Base-by-base conservation (phyloP, 2,888 invertebrate species). In the Drosophila pseudotalamancana region DNA sequence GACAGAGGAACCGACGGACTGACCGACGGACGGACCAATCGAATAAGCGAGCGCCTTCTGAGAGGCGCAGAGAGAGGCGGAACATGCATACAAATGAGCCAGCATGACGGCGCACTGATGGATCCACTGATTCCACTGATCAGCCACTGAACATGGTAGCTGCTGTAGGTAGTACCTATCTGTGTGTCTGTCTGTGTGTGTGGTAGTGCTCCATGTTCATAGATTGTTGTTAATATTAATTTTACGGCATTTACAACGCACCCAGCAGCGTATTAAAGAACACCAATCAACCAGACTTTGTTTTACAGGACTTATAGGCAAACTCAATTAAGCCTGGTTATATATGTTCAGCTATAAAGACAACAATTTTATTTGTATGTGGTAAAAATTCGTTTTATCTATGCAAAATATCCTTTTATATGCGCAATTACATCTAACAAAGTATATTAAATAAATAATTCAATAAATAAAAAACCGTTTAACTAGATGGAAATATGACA, bases 41-140 rank as follows among this genome's bases (percentile, higher is more conserved):
- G 37, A 21, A 19, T 14, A 23, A 31, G 31, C n/a, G n/a, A n/a
- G n/a, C n/a, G n/a, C n/a, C 45, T 19, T 23, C 23, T 35, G 43
- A 66, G 39, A 16, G 16, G 45, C 25, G 37, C 18, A 21, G 12
- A 42, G 35, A 23, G 39, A 8, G 32, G 32, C 61, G 29, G 34
- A 56, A 67, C 71, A 56, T 72, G 71, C 74, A 71, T 72, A 68
- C 68, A 72, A 72, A 72, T 73, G 57, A 72, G 59, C 29, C 35
- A 45, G 31, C 43, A 64, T 70, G 70, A 70, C 70, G 57, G 32
- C 18, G 64, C 54, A 59, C 43, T 23, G 48, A 45, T 31, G 12
- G 19, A 12, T 21, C 46, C 54, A 50, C 35, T 51, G 50, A 29
- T 42, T 21, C 27, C 27, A 21, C 37, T 29, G 46, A 35, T 40